Conservation (phyloP, 2,113 vertebrate species). For the Hyla sarda region DNA sequence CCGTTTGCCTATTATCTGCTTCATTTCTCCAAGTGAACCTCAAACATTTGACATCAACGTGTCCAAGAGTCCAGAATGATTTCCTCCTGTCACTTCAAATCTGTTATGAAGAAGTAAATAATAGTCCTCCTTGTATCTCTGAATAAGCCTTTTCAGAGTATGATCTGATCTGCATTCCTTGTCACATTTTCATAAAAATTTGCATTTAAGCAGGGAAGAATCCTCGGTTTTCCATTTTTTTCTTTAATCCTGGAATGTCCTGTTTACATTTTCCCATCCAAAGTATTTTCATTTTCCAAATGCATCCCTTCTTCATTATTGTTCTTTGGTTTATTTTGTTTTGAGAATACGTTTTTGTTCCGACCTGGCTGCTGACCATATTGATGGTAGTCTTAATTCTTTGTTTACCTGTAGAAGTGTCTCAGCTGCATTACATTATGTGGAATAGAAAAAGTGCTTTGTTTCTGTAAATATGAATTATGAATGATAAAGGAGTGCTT, state of each 20-base stretch:
- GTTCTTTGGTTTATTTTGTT: not conserved
- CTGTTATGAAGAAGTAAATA: not conserved
- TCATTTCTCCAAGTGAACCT: too few relatives aligned
- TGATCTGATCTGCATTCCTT: not conserved
- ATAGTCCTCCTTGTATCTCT: not conserved
- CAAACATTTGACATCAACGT: too few relatives aligned
- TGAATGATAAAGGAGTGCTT: too few relatives aligned
- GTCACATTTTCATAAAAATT: slow-evolving; percentile 5
- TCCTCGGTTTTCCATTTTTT: not conserved
- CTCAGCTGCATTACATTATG: not conserved
- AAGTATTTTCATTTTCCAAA: slow-evolving; percentile 17
- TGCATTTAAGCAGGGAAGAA: not conserved
- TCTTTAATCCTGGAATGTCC: not conserved
- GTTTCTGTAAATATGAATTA: too few relatives aligned
- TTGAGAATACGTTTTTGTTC: not conserved
- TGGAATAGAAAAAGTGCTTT: not conserved
- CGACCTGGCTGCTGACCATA: not conserved
- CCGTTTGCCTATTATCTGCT: too few relatives aligned
- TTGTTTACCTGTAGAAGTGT: not conserved
- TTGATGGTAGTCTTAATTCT: not conserved
- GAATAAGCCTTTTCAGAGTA: not conserved
- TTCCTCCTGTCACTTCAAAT: not conserved
- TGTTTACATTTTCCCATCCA: slow-evolving; percentile 31
- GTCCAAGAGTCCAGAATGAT: too few relatives aligned
- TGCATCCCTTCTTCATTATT: slow-evolving; percentile 8